Percentiles rank a stretch among this genome's conserved stretches.
Evolutionary conservation across 2,113 vertebrate genomes (phyloP).

Genomic region (Cairina moschata): DNA sequence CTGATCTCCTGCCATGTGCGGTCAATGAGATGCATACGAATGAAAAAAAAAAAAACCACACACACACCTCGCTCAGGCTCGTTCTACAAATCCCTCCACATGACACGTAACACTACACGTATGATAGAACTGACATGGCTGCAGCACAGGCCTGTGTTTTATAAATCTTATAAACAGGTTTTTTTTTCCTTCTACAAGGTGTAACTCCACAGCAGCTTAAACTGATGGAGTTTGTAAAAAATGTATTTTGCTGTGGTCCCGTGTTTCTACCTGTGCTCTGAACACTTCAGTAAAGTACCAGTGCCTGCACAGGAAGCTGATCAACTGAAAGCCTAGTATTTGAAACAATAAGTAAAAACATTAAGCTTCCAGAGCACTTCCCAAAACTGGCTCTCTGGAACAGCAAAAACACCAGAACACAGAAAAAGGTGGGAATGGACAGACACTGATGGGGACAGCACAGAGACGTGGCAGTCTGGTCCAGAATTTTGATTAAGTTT

Average conservation of each 20-base stretch:
- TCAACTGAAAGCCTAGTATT: background rate
- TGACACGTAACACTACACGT: background rate
- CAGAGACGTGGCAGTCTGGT: background rate
- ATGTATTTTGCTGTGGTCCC: background rate
- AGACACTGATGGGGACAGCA: background rate
- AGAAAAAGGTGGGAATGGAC: background rate
- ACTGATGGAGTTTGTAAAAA: background rate
- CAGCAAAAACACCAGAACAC: background rate
- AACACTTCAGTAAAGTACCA: background rate
- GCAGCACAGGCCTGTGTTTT: accelerated
- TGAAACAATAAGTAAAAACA: background rate
- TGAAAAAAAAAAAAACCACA: background rate
- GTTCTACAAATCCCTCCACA: background rate
- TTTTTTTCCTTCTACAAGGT: background rate
- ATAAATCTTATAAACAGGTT: background rate
- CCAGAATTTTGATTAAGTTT: background rate
- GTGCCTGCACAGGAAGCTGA: background rate
- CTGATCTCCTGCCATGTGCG: background rate
- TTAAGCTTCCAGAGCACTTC: background rate
- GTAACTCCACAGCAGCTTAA: background rate
- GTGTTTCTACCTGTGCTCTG: background rate
- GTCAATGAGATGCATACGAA: background rate
- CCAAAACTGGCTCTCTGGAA: background rate
- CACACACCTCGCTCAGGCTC: background rate
- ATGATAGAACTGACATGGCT: background rate